phyloP scores from a whole-genome alignment of 1,140 invertebrate genomes.

The Cyclina sinensis region DNA sequence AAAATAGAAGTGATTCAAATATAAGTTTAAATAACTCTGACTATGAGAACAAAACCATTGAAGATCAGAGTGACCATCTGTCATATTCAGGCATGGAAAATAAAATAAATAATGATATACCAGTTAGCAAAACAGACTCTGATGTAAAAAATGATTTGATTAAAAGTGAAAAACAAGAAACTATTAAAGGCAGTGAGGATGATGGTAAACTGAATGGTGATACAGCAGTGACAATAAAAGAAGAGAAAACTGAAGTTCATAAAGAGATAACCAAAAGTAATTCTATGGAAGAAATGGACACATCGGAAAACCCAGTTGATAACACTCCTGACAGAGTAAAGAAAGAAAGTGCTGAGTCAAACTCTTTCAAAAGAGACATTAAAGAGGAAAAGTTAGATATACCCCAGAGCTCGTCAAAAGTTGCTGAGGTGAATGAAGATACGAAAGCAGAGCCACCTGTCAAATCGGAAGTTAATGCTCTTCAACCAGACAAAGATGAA shows the following conservation, averaged over 20 bases:
- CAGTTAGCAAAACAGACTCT: neutral
- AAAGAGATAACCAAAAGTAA: neutral
- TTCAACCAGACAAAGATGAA: neutral
- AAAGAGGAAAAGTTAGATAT: neutral
- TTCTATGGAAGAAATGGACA: slow-evolving; percentile 18
- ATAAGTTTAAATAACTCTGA: neutral
- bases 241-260: neutral
- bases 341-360: slow-evolving; percentile 5
- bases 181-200: neutral
- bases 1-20: slow-evolving; percentile 30
- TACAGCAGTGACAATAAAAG: neutral
- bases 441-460: neutral
- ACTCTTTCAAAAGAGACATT: neutral
- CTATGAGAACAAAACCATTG: neutral
- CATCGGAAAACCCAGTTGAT: neutral
- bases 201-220: neutral
- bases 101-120: slow-evolving; percentile 15
- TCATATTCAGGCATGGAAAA: neutral
- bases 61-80: slow-evolving; percentile 11
- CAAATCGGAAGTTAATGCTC: neutral
- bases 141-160: slow-evolving; percentile 15
- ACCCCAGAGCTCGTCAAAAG: no score
- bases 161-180: slow-evolving; percentile 1
- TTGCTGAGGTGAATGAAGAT: neutral
- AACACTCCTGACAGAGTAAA: neutral